These are phyloP conservation scores for Tetranychus truncatus DNA, from an alignment of 2,888 invertebrate genomes.

Conservation along the genomic window DNA sequence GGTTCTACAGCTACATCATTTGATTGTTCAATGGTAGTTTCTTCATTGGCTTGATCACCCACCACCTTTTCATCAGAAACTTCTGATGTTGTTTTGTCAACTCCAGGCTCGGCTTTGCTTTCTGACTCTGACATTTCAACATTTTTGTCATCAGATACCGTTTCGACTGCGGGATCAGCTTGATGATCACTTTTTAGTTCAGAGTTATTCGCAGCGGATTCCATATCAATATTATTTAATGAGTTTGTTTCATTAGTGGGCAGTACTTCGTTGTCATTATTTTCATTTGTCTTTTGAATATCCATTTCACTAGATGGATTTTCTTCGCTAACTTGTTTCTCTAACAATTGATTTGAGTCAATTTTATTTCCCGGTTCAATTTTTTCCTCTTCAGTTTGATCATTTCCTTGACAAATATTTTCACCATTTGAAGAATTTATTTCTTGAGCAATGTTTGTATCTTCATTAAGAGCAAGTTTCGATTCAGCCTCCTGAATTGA, in stretches of 20 bases:
- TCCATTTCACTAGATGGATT: background rate
- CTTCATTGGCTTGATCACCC: background rate
- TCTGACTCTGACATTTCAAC: too few relatives aligned
- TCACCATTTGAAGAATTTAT: background rate
- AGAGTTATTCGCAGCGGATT: too few relatives aligned
- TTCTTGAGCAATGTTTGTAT: background rate
- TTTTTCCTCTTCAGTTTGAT: too few relatives aligned
- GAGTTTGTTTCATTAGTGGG: background rate
- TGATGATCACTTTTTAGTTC: too few relatives aligned
- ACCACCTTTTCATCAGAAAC: too few relatives aligned
- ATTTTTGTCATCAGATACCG: too few relatives aligned
- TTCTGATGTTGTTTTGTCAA: too few relatives aligned
- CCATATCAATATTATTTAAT: background rate
- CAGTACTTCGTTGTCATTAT: too few relatives aligned
- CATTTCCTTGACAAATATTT: background rate
- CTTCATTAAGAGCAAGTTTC: background rate
- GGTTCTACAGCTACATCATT: background rate
- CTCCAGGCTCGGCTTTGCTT: too few relatives aligned
- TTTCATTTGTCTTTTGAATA: background rate
- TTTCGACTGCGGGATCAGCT: too few relatives aligned
- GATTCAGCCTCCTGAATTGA: background rate
- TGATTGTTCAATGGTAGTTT: background rate
- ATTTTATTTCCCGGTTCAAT: background rate
- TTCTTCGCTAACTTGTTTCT: background rate
- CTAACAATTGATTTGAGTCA: background rate